Conservation (phyloP, 2,113 vertebrate genomes). For the Eurypyga helias region DNA sequence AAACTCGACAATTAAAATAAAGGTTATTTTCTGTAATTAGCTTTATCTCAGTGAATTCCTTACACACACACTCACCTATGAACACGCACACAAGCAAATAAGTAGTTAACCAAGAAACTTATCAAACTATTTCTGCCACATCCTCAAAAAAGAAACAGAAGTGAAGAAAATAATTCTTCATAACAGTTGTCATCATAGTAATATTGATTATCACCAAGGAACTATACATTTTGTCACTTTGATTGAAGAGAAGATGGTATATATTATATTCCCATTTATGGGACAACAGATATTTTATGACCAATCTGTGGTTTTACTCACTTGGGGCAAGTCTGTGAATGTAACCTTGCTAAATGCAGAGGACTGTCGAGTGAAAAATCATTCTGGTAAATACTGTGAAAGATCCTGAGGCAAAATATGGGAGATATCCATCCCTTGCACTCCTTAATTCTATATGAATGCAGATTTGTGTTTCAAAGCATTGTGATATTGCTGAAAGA, state of each 20-base stretch:
- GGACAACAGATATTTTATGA: neutral
- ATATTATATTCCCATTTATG: neutral
- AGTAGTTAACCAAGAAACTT: neutral
- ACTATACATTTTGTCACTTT: neutral
- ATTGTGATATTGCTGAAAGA: neutral
- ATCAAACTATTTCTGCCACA: neutral
- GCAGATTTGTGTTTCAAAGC: neutral
- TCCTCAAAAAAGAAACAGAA: neutral
- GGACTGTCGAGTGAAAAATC: neutral
- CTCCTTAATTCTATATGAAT: neutral
- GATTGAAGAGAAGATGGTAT: neutral
- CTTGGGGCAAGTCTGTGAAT: neutral
- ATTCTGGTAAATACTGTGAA: neutral
- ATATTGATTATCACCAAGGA: neutral
- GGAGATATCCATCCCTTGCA: neutral
- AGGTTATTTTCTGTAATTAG: neutral
- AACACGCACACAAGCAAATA: neutral
- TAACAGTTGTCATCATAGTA: neutral
- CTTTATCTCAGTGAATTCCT: neutral
- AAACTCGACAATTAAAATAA: neutral
- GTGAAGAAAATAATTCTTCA: neutral
- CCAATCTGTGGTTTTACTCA: neutral
- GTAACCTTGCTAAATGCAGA: neutral
- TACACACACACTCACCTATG: neutral
- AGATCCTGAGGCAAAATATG: neutral